Base-by-base conservation (phyloP, 2,888 invertebrate genomes). In the Leistus spinibarbis region DNA sequence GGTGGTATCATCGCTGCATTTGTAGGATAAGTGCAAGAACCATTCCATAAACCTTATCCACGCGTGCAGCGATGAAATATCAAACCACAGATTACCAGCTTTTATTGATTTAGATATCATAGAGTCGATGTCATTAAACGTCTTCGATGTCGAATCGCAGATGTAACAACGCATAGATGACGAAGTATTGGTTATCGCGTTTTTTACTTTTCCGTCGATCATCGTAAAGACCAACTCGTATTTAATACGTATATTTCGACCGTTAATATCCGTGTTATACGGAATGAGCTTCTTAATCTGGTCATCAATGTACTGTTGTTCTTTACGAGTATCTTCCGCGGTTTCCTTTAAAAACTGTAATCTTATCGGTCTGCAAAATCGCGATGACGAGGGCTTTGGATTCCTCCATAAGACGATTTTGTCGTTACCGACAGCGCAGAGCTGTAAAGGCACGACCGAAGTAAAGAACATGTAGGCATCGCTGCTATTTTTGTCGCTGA, bases 41-140 rank as follows among this genome's bases (percentile, higher is more conserved):
- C 75, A 77, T 64, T 78, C 78, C 68, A 78, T 68, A 66, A 70
- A 77, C 27, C 77, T 70, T 27, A 78, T 78, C 77, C 76, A 78
- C 24, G 76, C 68, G 75, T 78, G 76, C 20, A 77, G 57, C 23
- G 62, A 62, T 10, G 62, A 60, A 40, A 69, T n/a, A 1, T 53
- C 69, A 53, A 69, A 24, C 17, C 7, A 22, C 13, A 69, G 17
- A 40, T 62, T 27, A 3, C 9, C 40, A 1, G 4, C 17, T n/a
- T 69, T n/a, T 20, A 69, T 68, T 23, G 16, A 3, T 16, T 56
- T 68, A 1, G n/a, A 53, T 19, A 67, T n/a, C 54, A 69, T 24
- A 1, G 13, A 3, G 23, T 69, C 62, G n/a, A 69, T 60, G 7
- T n/a, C 19, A 22, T 69, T 69, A 19, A 56, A 68, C 2, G 60